Evolutionary conservation across 2,797 vertebrate genomes (phyloP), one percentile per base, ranked within the genome.

Genomic region (Microhierax caerulescens): DNA sequence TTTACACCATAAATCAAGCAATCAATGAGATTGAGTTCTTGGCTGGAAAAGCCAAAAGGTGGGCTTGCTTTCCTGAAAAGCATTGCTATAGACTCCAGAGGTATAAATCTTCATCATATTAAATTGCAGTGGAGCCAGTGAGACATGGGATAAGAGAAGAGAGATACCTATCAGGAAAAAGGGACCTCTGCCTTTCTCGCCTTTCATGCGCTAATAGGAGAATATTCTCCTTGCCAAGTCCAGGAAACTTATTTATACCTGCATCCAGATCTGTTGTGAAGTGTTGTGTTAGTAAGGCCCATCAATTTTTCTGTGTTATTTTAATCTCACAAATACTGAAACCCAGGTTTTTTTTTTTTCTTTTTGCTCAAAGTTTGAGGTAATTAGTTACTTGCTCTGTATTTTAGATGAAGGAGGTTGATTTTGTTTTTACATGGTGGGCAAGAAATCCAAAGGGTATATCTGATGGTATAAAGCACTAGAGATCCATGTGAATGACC

Each of bases 1-100:
- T 96, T 95, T 91, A 53, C 88, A 87, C 88, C 82, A 34, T 97
- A 95, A 97, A 96, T 96, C 83, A 88, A 76, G 78, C 56, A 87
- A 90, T 93, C 91, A 90, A 73, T 95, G 88, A 95, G 96, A 97
- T 53, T 85, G 83, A 93, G 77, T 92, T 95, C 83, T 85, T 91
- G 91, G 54, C 92, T 93, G 82, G 63, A 92, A 76, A 84, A 90
- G 73, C 73, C 91, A 72, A 78, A 88, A 95, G 85, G 77, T 94
- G 90, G 77, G 32, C 63, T 95, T 10, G 1, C 83, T 93, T 86
- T 90, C 77, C 93, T 96, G 77, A 92, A 94, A 60, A 86, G 74
- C 88, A 56, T 92, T 56, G 48, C 93, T 82, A 24, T 20, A 36
- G 23, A 25, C 61, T 88, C 54, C 43, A 81, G 63, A 77, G 48